Base-by-base conservation (phyloP, 2,797 vertebrate species). In the Iguana delicatissima region DNA sequence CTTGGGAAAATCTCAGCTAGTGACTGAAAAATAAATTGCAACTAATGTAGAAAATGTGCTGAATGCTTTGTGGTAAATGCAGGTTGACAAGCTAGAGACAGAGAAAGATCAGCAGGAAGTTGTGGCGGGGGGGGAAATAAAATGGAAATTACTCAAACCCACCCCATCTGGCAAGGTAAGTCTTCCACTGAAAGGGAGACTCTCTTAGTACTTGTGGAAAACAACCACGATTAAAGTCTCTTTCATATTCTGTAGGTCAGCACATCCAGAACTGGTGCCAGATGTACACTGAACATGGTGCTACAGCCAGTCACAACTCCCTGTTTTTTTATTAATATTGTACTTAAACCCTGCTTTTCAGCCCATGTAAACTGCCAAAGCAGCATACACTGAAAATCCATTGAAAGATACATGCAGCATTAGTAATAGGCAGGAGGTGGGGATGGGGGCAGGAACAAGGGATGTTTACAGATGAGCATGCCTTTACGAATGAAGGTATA, bases 11-110 rank as follows among this genome's bases (percentile, higher is more conserved):
- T 69, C 29, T 69, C 85, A 87, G 80, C 8, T 84, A 69, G 90
- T 35, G 69, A 81, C 67, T 67, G 82, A 55, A 87, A 93, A 89
- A 89, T 80, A 91, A 91, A 89, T 62, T 69, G n/a, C 57, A 50
- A 80, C n/a, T 57, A 62, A 76, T 67, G 22, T 38, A 22, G 42
- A 80, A 88, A 50, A 79, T 69, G 26, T 69, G 67, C 12, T 69
- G 32, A 69, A 32, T 69, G 8, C 9, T 77, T 67, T 32, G 32
- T 32, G 84, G 90, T 87, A 72, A 84, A 67, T 81, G 89, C 64
- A 86, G 38, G 26, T 24, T 62, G 85, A 90, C 69, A 69, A 72
- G 74, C 50, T 79, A 69, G 72, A 79, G 81, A 84, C 86, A 87
- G 59, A 62, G 38, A 74, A 46, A 18, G 83, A 79, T 64, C 55